Conservation (phyloP, 2,113 vertebrate genomes). For the Colaptes auratus region DNA sequence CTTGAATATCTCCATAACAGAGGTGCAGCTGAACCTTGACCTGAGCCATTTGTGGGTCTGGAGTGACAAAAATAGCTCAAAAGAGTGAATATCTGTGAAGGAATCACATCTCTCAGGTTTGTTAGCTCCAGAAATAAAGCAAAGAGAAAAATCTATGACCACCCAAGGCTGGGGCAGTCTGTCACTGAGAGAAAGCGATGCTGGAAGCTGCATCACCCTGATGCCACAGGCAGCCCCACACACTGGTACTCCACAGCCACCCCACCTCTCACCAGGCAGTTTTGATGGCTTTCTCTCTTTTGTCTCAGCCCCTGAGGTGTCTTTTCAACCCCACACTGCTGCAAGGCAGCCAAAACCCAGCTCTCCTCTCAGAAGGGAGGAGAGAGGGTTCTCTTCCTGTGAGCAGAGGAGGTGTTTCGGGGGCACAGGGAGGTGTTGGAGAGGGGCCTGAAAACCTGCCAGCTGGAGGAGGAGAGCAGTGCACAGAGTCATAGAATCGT, state of each 20-base stretch:
- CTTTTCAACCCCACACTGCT: background rate
- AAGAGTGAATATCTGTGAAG: background rate
- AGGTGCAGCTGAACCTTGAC: background rate
- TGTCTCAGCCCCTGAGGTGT: background rate
- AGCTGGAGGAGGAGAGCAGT: background rate
- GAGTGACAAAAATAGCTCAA: background rate
- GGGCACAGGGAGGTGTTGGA: accelerated
- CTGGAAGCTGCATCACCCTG: background rate
- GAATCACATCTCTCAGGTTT: background rate
- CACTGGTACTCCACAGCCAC: background rate
- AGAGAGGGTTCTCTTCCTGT: background rate
- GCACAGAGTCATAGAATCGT: no score
- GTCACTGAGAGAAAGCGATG: background rate
- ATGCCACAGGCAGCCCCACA: background rate
- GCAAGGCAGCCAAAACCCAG: background rate
- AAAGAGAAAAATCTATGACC: background rate
- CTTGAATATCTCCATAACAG: accelerated
- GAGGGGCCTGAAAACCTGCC: background rate
- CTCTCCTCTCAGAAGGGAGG: background rate
- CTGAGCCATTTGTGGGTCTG: background rate
- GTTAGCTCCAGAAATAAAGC: background rate
- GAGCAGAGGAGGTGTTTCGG: background rate
- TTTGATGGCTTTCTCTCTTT: background rate
- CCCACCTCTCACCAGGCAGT: background rate
- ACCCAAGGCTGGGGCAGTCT: background rate